These are phyloP conservation scores for Boleophthalmus pectinirostris DNA, from an alignment of 2,113 vertebrate species.

Conservation along the genomic window DNA sequence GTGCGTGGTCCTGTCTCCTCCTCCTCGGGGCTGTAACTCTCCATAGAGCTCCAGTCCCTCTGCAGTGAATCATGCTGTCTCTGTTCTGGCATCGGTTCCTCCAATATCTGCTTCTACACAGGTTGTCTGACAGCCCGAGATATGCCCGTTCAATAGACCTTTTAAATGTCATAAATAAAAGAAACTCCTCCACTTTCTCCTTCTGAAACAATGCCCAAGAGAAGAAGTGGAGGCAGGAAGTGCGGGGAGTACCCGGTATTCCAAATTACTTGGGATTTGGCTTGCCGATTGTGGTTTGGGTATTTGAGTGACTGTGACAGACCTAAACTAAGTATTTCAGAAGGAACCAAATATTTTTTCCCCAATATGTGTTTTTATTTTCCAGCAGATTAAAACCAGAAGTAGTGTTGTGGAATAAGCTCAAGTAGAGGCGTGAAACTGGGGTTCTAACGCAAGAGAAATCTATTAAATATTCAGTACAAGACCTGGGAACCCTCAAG, in stretches of 20 bases:
- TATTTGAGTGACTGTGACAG: neutral
- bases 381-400: no score
- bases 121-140: constrained; percentile 54
- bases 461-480: no score
- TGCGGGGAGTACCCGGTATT: neutral
- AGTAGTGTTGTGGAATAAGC: no score
- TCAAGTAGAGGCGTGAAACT: no score
- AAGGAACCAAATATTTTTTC: no score
- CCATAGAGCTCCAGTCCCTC: constrained; percentile 43
- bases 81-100: constrained; percentile 44
- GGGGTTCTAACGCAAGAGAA: no score
- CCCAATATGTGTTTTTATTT: no score
- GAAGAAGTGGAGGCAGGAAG: neutral
- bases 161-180: constrained; percentile 49
- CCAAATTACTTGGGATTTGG: neutral
- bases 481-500: no score
- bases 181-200: neutral
- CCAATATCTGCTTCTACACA: constrained; percentile 58
- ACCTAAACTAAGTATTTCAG: no score
- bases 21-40: constrained; percentile 29
- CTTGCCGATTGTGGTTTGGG: neutral
- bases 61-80: constrained; percentile 54
- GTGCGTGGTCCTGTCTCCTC: constrained; percentile 33
- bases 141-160: constrained; percentile 56
- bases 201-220: neutral